Base-by-base conservation (phyloP, 2,888 invertebrate genomes). In the Oxytorus armatus region DNA sequence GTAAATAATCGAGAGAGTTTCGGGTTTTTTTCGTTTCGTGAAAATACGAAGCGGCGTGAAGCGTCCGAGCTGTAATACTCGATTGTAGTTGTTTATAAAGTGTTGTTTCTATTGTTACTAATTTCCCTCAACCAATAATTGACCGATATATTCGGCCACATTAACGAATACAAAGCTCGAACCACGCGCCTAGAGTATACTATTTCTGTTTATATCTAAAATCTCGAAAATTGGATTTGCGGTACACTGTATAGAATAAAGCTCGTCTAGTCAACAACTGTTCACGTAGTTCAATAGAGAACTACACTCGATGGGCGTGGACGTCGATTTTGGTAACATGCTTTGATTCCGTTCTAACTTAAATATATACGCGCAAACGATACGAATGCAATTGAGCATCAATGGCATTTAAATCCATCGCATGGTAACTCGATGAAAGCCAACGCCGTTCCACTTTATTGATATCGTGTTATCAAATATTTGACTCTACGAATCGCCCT, bases 391-490 rank as follows among this genome's bases (percentile, higher is more conserved):
- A 36, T 3, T 18, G 18, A 57, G 29, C 1, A 16, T 21, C 10
- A 36, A 57, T 3, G 36, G 18, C 10, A 16, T 25, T 16, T 53
- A 4, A 53, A 53, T 53, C 53, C 5, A 25, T n/a, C 11, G 4
- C 2, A 29, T 29, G n/a, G n/a, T n/a, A n/a, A n/a, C n/a, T n/a
- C n/a, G n/a, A 3, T 29, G 29, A 29, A 29, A 57, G 18, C 29
- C 36, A 57, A 57, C 16, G 33, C 5, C 29, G 57, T 36, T 33
- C 18, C 11, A 36, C 36, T 18, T 57, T 10, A 36, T 57, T 36
- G 57, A 36, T 36, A 36, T 57, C 36, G 18, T 57, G 36, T 57
- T 57, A 18, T 36, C 21, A 7, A 36, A 36, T 57, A 57, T 36
- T 11, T 3, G n/a, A 57, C 16, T 36, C 10, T 36, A 7, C 10